A percentile compares a stretch with the other conserved stretches of the same genome.
phyloP scores from a whole-genome alignment of 2,797 vertebrate species.

The Lagorchestes hirsutus region DNA sequence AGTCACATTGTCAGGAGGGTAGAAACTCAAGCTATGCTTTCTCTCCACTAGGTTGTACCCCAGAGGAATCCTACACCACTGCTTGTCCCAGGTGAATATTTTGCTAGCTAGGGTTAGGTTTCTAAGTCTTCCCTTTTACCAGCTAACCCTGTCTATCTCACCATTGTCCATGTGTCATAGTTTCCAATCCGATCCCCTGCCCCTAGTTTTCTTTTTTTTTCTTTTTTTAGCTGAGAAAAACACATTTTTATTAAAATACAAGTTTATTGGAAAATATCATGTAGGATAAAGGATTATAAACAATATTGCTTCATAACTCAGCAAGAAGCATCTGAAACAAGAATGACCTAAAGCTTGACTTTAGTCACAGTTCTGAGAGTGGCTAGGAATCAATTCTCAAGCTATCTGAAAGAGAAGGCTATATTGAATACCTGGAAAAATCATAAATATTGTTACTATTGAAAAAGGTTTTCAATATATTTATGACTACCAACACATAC shows the following conservation, averaged over 20 bases:
- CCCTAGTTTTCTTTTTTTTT: too few species aligned
- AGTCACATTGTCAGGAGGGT: too few species aligned
- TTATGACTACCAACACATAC: neutral
- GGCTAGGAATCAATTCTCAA: neutral
- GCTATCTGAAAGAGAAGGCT: neutral
- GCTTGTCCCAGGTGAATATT: too few species aligned
- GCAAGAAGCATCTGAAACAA: neutral
- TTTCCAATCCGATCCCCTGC: too few species aligned
- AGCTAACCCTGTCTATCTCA: too few species aligned
- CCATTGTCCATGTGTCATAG: too few species aligned
- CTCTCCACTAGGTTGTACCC: too few species aligned
- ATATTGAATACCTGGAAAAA: neutral
- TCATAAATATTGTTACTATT: neutral
- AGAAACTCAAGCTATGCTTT: too few species aligned
- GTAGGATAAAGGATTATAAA: neutral
- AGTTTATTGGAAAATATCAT: neutral
- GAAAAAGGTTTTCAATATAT: neutral
- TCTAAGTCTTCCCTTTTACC: too few species aligned
- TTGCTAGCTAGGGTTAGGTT: too few species aligned
- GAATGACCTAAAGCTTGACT: neutral
- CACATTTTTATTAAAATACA: neutral
- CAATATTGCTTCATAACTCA: neutral
- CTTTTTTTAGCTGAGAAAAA: neutral
- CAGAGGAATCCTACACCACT: too few species aligned
- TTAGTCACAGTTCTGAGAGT: neutral